phyloP scores from a whole-genome alignment of 2,797 vertebrate genomes.

The Onychomys torridus region DNA sequence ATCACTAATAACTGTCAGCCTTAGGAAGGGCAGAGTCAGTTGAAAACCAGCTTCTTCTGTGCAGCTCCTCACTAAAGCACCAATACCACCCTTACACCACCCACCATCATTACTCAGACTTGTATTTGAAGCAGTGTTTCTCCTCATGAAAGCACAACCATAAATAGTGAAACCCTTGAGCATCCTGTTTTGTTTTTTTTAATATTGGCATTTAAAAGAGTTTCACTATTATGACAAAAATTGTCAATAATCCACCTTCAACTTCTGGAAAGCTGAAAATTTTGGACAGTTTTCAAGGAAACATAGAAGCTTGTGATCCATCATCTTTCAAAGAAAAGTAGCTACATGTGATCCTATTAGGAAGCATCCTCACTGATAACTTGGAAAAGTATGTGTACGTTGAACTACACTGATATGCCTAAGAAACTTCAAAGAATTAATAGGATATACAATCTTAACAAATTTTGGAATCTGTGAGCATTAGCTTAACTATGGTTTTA shows the following conservation, averaged over 20 bases:
- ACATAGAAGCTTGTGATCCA: not conserved
- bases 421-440: not conserved
- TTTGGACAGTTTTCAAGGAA: not conserved
- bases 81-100: not conserved
- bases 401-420: not conserved
- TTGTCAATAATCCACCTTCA: not conserved
- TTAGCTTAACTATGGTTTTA: not conserved
- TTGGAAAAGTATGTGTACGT: not conserved
- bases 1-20: constrained; percentile 60
- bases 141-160: not conserved
- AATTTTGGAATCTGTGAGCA: not conserved
- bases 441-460: not conserved
- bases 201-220: not conserved
- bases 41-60: constrained; percentile 7
- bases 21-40: not conserved
- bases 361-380: not conserved
- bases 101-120: not conserved
- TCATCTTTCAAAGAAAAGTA: not conserved
- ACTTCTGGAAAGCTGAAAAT: not conserved
- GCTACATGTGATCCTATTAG: not conserved
- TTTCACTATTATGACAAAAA: not conserved
- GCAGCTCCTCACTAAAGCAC: not conserved
- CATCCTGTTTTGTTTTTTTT: not conserved
- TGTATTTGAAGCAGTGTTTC: not conserved
- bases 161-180: not conserved